These are phyloP conservation scores for Apodemus agrarius DNA, from an alignment of 2,797 vertebrate genomes.

Conservation along the genomic window DNA sequence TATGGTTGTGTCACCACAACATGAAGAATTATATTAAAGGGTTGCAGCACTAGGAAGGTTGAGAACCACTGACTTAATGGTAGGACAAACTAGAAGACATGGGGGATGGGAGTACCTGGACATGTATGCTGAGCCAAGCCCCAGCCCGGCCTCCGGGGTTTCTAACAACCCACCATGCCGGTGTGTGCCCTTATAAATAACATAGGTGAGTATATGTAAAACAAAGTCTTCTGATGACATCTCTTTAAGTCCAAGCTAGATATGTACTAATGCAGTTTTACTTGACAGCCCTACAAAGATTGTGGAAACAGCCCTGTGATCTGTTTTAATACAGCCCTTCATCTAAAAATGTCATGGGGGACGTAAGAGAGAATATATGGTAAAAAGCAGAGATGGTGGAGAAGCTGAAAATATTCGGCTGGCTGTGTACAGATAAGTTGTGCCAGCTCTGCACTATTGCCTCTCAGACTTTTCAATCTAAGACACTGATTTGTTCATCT, in stretches of 20 bases:
- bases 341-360: background rate
- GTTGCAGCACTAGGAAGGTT: background rate
- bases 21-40: background rate
- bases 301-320: background rate
- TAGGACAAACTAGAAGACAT: background rate
- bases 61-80: background rate
- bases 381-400: background rate
- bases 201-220: background rate
- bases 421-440: background rate
- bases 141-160: background rate
- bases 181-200: background rate
- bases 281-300: background rate
- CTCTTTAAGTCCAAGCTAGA: background rate
- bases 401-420: background rate
- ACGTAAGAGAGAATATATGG: background rate
- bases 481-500: background rate
- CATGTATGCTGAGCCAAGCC: background rate
- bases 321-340: background rate
- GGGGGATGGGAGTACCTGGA: background rate
- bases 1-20: background rate
- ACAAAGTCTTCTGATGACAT: background rate
- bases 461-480: background rate
- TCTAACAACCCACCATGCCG: background rate
- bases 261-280: slow-evolving; percentile 10
- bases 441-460: background rate